Evolutionary conservation across 1,140 invertebrate genomes (phyloP).

Genomic region (Lerema accius): DNA sequence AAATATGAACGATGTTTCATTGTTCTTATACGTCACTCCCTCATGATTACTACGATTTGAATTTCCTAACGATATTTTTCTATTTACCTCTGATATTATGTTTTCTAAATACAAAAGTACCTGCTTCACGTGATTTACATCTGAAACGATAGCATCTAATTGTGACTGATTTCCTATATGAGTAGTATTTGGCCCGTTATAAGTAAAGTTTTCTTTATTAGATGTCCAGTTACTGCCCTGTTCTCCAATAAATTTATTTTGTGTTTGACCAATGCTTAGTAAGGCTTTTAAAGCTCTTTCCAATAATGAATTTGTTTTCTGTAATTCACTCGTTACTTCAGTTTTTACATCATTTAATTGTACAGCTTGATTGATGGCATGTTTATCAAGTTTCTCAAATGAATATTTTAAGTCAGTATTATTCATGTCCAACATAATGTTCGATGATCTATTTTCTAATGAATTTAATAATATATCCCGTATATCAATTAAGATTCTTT

Average conservation of each 20-base stretch:
- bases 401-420: constrained; percentile 4
- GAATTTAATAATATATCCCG: constrained; percentile 12
- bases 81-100: constrained; percentile 13
- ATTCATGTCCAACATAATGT: background rate
- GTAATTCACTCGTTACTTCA: constrained; percentile 1
- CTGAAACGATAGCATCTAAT: background rate
- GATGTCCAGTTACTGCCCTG: background rate
- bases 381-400: constrained; percentile 4
- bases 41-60: no score
- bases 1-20: constrained; percentile 16
- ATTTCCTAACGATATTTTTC: constrained; percentile 6
- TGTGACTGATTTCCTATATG: background rate
- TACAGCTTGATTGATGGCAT: constrained; percentile 2
- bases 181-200: background rate
- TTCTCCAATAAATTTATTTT: no score
- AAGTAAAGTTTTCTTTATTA: constrained; percentile 2
- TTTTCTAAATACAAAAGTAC: constrained; percentile 13
- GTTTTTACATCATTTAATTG: constrained; percentile 17
- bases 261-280: background rate
- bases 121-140: constrained; percentile 19
- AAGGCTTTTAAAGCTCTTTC: constrained; percentile 29
- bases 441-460: background rate
- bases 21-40: background rate
- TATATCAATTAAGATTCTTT: background rate
- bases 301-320: constrained; percentile 21